A percentile compares a stretch with the other conserved stretches of the same genome.
Conservation (phyloP, 2,797 vertebrate species). For the Lutjanus argentimaculatus region DNA sequence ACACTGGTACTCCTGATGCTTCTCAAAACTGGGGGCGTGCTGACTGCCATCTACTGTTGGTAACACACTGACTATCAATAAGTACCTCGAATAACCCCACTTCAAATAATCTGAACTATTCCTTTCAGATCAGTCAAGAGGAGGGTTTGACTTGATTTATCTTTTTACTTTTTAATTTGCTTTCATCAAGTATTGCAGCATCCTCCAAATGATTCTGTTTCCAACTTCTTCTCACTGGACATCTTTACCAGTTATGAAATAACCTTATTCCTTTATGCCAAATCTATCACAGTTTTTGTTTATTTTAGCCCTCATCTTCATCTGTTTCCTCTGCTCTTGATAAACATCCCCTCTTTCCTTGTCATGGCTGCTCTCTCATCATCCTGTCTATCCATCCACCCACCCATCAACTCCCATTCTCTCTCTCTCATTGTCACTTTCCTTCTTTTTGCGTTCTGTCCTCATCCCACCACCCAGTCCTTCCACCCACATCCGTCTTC, state of each 20-base stretch:
- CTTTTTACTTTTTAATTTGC: not conserved
- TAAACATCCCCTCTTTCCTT: constrained; percentile 22
- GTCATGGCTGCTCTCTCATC: constrained; percentile 49
- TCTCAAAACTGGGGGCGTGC: too few relatives aligned
- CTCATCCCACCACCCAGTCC: constrained; percentile 22
- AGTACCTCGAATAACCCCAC: too few relatives aligned
- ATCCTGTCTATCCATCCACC: constrained; percentile 59
- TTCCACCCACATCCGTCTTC: constrained; percentile 51
- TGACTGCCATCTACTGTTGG: too few relatives aligned
- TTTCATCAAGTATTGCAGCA: not conserved
- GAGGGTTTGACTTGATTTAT: not conserved
- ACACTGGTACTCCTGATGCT: too few relatives aligned
- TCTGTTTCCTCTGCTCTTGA: constrained; percentile 26
- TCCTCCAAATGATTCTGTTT: not conserved
- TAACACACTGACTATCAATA: too few relatives aligned
- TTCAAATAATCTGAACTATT: too few relatives aligned
- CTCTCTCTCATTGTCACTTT: constrained; percentile 49
- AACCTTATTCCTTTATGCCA: not conserved
- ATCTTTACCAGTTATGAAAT: not conserved
- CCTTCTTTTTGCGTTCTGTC: constrained; percentile 31
- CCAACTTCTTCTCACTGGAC: not conserved
- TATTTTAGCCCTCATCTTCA: constrained; percentile 11
- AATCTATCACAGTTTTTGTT: constrained; percentile 10
- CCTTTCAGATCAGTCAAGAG: not conserved
- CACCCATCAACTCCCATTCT: constrained; percentile 53